Conservation (phyloP, 1,140 invertebrate genomes). For the Zaprionus nigranus region DNA sequence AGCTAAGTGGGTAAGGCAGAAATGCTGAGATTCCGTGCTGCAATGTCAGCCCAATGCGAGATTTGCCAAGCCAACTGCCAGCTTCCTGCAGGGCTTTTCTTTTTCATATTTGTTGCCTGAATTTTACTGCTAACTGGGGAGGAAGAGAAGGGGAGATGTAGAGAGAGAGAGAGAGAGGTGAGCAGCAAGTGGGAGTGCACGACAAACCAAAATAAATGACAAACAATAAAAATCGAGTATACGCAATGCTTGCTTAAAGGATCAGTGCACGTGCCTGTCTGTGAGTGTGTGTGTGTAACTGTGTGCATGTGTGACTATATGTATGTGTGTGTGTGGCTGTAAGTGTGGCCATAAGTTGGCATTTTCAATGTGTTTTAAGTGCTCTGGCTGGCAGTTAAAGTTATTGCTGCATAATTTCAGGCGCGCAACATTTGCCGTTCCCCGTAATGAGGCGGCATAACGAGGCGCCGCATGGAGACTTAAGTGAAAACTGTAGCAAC, state of each 20-base stretch:
- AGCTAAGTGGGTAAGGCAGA: conserved; percentile 73
- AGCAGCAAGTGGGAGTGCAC: too few species aligned
- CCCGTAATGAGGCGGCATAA: conserved; percentile 36
- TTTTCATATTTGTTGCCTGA: conserved; percentile 67
- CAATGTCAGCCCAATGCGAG: conserved; percentile 54
- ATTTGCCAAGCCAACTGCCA: conserved; percentile 7
- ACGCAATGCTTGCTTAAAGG: conserved; percentile 75
- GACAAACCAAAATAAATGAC: conserved; percentile 59
- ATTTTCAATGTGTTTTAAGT: conserved; percentile 64
- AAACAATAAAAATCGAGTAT: conserved; percentile 80
- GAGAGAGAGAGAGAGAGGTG: conserved; percentile 7
- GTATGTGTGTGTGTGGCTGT: conserved; percentile 31
- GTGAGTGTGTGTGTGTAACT: conserved; percentile 12
- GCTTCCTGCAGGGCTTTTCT: conserved; percentile 31
- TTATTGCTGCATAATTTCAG: conserved; percentile 69
- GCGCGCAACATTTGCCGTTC: conserved; percentile 62
- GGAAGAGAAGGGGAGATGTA: conserved; percentile 8
- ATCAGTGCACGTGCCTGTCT: conserved; percentile 43
- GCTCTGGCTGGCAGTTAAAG: conserved; percentile 49
- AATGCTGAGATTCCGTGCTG: conserved; percentile 70
- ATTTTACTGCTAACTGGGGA: conserved; percentile 46
- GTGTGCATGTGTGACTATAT: conserved; percentile 30
- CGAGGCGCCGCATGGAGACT: conserved; percentile 38
- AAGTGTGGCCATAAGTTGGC: conserved; percentile 14
- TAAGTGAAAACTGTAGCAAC: conserved; percentile 45